Base-by-base conservation (phyloP, 2,888 invertebrate genomes). In the Melitaea athalia region DNA sequence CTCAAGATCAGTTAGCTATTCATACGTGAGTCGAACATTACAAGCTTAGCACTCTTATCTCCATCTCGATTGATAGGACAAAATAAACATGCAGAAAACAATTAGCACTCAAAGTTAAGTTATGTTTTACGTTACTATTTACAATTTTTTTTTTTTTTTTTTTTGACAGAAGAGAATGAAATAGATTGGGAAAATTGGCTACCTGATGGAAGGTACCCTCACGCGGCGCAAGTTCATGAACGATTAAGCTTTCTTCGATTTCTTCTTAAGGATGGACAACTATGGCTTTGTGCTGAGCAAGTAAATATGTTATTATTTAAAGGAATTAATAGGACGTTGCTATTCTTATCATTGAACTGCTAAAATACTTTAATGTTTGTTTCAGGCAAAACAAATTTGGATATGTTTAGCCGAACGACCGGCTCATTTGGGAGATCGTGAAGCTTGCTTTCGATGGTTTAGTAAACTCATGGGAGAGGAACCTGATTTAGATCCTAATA, bases 381-480 rank as follows among this genome's bases (percentile, higher is more conserved):
- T 81, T 63, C 76, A 93, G 94, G 99, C 99, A 8, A 98, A 98
- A 89, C 97, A 98, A 92, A 98, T 99, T 78, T 99, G 99, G 99
- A 96, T 97, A 79, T 98, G 98, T 87, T 93, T 99, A 70, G 98
- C 99, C 3, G 98, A 98, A 85, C 96, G 96, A 81, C 98, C 98
- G 12, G 97, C 98, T 12, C 98, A 98, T 85, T 94, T 96, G 14
- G 95, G 96, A 1, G 99, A 99, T 87, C 95, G 99, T 50, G 99
- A 99, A 87, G 98, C 98, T 45, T 99, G 99, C 88, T 99, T 99
- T 91, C 97, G 98, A 79, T 99, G 99, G 99, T 99, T 99, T 92
- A 98, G 98, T 50, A 99, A 99, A 90, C 91, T 98, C 49, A 98
- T 98, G 98, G 97, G 97, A 17, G 99, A 99, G 78, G 99, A 99